phyloP scores from a whole-genome alignment of 2,113 vertebrate genomes.

The Sinocyclocheilus rhinocerous region DNA sequence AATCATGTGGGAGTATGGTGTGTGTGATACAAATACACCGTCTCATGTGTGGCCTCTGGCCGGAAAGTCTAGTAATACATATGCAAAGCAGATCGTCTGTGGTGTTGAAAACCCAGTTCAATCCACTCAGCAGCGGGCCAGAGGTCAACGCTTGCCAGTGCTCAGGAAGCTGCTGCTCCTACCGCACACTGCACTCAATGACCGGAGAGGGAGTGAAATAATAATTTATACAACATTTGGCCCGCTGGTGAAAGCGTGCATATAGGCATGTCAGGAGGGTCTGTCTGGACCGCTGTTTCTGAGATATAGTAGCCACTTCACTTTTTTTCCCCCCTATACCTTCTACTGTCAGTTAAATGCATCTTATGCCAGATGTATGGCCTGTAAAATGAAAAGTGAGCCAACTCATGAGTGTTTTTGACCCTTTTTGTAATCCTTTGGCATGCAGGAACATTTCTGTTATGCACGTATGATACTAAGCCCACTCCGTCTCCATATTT shows the following conservation, averaged over 20 bases:
- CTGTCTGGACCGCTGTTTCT: constrained; percentile 10
- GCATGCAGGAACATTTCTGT: constrained; percentile 39
- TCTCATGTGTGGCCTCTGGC: constrained; percentile 44
- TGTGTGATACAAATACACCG: constrained; percentile 30
- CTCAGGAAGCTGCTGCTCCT: constrained; percentile 32
- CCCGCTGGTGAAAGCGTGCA: constrained; percentile 10
- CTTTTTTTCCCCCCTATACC: not conserved
- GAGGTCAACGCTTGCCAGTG: constrained; percentile 41
- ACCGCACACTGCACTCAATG: not conserved
- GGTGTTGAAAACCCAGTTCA: constrained; percentile 62
- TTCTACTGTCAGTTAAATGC: not conserved
- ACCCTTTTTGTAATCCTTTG: constrained; percentile 38
- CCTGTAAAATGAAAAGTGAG: constrained; percentile 8
- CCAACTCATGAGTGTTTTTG: constrained; percentile 27
- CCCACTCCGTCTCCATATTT: constrained; percentile 50
- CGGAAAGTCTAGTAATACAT: constrained; percentile 24
- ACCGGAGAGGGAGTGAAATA: constrained; percentile 29
- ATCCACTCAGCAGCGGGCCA: constrained; percentile 47
- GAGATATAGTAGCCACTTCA: constrained; percentile 3
- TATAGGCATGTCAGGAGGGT: not conserved
- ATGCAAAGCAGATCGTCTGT: constrained; percentile 39
- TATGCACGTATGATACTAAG: constrained; percentile 24
- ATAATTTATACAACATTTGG: constrained; percentile 41
- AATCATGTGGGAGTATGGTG: constrained; percentile 31
- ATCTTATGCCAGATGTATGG: not conserved